Base-by-base conservation (phyloP, 2,797 vertebrate species). In the Eremophila alpestris region DNA sequence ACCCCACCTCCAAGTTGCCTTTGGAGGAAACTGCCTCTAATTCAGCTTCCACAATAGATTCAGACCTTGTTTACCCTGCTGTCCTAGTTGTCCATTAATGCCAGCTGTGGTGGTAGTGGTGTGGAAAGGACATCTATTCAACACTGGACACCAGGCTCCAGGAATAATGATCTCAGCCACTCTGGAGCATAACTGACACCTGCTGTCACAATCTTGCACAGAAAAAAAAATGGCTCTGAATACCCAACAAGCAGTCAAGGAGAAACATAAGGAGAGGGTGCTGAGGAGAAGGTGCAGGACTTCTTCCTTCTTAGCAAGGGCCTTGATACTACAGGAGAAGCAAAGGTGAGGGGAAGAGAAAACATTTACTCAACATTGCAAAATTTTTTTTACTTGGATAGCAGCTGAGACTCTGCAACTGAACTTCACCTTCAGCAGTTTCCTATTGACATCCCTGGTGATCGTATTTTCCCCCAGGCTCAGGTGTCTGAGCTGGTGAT, bases 121-220 rank as follows among this genome's bases (percentile, higher is more conserved):
- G 84, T 40, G 36, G 68, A 77, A 80, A 85, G 88, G 52, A 86
- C 63, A 68, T 59, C 81, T 87, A 90, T 71, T 87, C 83, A 86
- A 48, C 36, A 38, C 64, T 24, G 77, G 70, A 73, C 67, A 91
- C 80, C 67, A 83, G 58, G 84, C 76, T 78, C 51, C 71, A 68
- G 51, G 65, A 93, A 68, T 69, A 95, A 82, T 32, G 34, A 93
- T 73, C 59, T 83, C 60, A 83, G 74, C 51, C 59, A 81, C 70
- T 91, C 49, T 38, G 40, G 70, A 89, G 59, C 22, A 16, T n/a
- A 96, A 94, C 76, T 93, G 77, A 90, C 74, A 96, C 83, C 78
- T 90, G 87, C 94, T 93, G 83, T 86, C 78, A 91, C 52, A 88
- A 51, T 70, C 81, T 32, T 20, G 41, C 82, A 75, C 10, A 48